These are phyloP conservation scores for Heliconius congener DNA, from an alignment of 1,140 invertebrate species.

Conservation along the genomic window DNA sequence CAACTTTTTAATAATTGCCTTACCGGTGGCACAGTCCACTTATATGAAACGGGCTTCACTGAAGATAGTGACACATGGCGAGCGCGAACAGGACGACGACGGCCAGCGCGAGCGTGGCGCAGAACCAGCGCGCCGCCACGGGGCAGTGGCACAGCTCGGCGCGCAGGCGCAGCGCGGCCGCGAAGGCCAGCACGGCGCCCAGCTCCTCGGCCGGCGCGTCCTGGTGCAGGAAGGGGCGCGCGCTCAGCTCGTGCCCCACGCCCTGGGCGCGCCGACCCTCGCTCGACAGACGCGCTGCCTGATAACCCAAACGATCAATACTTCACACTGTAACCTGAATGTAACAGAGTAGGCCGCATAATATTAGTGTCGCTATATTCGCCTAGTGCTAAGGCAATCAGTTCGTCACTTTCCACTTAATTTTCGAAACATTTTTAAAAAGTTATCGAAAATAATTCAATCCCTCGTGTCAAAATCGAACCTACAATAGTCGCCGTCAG, in stretches of 20 bases:
- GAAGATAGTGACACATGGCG: slow-evolving; percentile 84
- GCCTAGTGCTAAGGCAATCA: too few relatives aligned
- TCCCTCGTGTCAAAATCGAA: too few relatives aligned
- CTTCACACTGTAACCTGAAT: not conserved
- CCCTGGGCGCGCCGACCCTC: slow-evolving; percentile 86
- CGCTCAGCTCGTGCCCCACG: slow-evolving; percentile 88
- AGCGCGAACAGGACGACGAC: slow-evolving; percentile 84
- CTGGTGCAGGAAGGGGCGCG: slow-evolving; percentile 90
- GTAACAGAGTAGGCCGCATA: not conserved
- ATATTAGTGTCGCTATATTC: too few relatives aligned
- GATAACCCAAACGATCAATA: slow-evolving; percentile 10
- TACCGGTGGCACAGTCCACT: too few relatives aligned
- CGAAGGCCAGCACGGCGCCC: slow-evolving; percentile 88
- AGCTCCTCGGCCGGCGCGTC: slow-evolving; percentile 87
- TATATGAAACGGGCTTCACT: slow-evolving; percentile 40
- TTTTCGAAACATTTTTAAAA: too few relatives aligned
- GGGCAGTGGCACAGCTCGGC: slow-evolving; percentile 88
- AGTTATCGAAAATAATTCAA: too few relatives aligned
- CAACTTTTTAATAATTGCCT: too few relatives aligned
- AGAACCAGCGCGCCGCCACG: slow-evolving; percentile 86
- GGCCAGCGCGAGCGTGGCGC: slow-evolving; percentile 83
- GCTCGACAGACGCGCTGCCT: slow-evolving; percentile 90
- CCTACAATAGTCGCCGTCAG: too few relatives aligned
- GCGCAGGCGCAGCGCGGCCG: slow-evolving; percentile 87
- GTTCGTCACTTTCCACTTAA: too few relatives aligned